phyloP scores from a whole-genome alignment of 2,797 vertebrate species.

The Peromyscus eremicus region DNA sequence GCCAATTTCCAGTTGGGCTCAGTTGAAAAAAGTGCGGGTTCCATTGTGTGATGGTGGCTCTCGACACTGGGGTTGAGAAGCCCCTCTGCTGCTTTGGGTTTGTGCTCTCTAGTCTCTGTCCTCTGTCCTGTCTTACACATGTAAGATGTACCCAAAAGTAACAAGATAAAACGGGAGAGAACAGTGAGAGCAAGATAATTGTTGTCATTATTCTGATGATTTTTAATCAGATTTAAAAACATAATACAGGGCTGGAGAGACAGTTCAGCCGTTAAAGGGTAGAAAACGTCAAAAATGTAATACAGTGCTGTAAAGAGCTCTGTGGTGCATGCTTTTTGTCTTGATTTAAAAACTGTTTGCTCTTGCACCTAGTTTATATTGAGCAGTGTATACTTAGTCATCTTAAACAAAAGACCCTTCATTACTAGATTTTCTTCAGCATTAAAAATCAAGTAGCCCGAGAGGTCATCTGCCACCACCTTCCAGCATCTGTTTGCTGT shows the following conservation, averaged over 20 bases:
- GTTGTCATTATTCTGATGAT: not conserved
- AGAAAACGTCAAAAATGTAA: not conserved
- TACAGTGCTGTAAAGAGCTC: not conserved
- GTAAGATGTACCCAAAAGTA: not conserved
- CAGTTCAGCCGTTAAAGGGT: not conserved
- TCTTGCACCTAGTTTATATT: not conserved
- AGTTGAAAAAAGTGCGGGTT: not conserved
- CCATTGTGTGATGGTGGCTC: not conserved
- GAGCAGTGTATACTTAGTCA: not conserved
- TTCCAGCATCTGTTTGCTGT: not conserved
- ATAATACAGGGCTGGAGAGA: not conserved
- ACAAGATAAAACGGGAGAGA: not conserved
- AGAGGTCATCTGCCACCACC: not conserved
- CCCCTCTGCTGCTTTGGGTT: not conserved
- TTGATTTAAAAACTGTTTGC: conserved; percentile 33
- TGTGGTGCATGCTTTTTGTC: not conserved
- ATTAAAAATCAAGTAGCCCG: not conserved
- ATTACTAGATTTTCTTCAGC: not conserved
- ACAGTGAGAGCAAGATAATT: not conserved
- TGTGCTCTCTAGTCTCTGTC: not conserved
- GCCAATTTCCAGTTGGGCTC: not conserved
- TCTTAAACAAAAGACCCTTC: conserved; percentile 33
- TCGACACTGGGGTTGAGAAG: not conserved
- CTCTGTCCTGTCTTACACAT: not conserved
- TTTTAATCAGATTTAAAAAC: conserved; percentile 14